Evolutionary conservation across 2,113 vertebrate species (phyloP).

Genomic region (Burhinus bistriatus): DNA sequence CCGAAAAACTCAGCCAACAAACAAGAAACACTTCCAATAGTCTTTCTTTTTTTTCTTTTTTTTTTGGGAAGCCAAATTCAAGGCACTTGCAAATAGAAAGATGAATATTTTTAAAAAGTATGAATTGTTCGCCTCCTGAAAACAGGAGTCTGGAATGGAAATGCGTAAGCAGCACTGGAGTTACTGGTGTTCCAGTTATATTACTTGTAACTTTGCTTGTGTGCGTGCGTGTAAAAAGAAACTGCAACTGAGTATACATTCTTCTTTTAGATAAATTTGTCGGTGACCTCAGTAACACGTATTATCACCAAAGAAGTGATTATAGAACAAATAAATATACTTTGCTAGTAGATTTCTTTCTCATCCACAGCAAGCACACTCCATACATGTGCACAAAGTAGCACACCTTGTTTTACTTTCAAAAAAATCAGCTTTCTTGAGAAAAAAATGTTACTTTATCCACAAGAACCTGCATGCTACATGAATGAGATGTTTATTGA

Average conservation of each 20-base stretch:
- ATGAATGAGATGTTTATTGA: not conserved
- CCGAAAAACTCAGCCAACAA: not conserved
- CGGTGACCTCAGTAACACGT: not conserved
- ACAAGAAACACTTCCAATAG: not conserved
- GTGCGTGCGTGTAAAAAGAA: not conserved
- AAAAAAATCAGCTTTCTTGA: not conserved
- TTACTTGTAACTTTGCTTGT: not conserved
- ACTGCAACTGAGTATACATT: not conserved
- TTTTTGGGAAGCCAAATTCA: not conserved
- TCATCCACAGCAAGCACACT: not conserved
- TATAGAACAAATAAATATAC: not conserved
- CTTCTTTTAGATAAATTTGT: not conserved
- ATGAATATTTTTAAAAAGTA: not conserved
- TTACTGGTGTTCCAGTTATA: not conserved
- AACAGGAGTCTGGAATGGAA: not conserved
- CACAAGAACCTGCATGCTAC: not conserved
- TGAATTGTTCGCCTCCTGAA: not conserved
- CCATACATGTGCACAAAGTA: not conserved
- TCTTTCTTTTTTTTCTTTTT: not conserved
- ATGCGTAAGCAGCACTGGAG: not conserved
- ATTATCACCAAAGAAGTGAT: not conserved
- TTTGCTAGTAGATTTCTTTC: not conserved
- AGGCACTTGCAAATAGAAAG: not conserved
- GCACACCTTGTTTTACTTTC: not conserved
- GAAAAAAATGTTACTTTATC: not conserved